These are phyloP conservation scores for Eilema depressum DNA, from an alignment of 2,888 invertebrate species.

Conservation along the genomic window DNA sequence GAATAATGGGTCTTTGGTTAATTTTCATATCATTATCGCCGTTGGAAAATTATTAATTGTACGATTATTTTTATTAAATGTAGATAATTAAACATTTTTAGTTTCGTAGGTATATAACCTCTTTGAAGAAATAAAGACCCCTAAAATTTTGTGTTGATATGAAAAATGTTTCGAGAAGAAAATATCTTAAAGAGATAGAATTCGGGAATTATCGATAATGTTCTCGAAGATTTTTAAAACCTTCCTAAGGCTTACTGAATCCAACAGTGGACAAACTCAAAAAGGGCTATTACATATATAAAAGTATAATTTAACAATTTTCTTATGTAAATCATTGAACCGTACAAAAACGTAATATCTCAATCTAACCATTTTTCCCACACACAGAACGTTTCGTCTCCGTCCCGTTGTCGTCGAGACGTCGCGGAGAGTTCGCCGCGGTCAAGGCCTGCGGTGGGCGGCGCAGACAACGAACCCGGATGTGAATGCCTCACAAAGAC, in stretches of 20 bases:
- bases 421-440: slow-evolving; percentile 71
- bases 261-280: neutral
- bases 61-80: slow-evolving; percentile 19
- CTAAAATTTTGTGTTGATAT: neutral
- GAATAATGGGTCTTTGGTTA: slow-evolving; percentile 25
- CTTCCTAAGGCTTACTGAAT: neutral
- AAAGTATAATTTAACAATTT: neutral
- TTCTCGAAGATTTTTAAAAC: neutral
- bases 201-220: neutral
- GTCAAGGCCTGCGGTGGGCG: slow-evolving; percentile 84
- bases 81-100: slow-evolving; percentile 27
- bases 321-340: neutral
- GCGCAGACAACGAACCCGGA: slow-evolving; percentile 81
- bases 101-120: neutral
- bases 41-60: slow-evolving; percentile 8
- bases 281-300: neutral
- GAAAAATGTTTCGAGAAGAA: neutral
- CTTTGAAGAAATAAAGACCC: neutral
- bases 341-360: slow-evolving; percentile 10
- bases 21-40: slow-evolving; percentile 2
- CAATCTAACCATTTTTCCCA: slow-evolving; percentile 10
- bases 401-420: slow-evolving; percentile 34
- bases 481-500: slow-evolving; percentile 58
- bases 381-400: slow-evolving; percentile 42
- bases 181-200: neutral